These are phyloP conservation scores for Ascaphus truei DNA, from an alignment of 2,113 vertebrate species.

Conservation along the genomic window DNA sequence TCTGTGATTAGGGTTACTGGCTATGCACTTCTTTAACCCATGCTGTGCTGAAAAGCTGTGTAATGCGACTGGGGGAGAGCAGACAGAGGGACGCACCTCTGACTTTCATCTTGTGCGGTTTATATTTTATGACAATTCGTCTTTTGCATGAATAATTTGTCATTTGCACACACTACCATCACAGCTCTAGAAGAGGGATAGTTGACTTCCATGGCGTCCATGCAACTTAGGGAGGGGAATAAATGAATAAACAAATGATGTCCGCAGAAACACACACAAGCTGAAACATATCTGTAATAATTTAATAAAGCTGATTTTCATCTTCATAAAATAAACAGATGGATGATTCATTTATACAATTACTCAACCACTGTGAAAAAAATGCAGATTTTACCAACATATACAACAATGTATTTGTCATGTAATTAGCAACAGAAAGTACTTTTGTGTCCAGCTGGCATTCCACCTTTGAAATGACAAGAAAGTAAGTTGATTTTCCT, in stretches of 20 bases:
- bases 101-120: too few relatives aligned
- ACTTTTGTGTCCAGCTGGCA: slow-evolving; percentile 46
- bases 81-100: too few relatives aligned
- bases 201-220: not conserved
- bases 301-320: slow-evolving; percentile 78
- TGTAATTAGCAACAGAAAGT: slow-evolving; percentile 59
- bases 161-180: too few relatives aligned
- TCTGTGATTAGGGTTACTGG: too few relatives aligned
- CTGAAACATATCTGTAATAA: slow-evolving; percentile 71
- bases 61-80: too few relatives aligned
- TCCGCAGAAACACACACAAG: slow-evolving; percentile 62
- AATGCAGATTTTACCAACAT: slow-evolving; percentile 75
- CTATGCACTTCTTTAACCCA: too few relatives aligned
- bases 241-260: not conserved
- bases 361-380: slow-evolving; percentile 73
- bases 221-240: not conserved
- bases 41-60: too few relatives aligned
- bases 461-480: slow-evolving; percentile 46
- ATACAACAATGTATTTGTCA: slow-evolving; percentile 70
- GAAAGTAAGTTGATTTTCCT: too few relatives aligned
- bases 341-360: slow-evolving; percentile 61
- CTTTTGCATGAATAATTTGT: not conserved
- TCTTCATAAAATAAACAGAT: slow-evolving; percentile 75
- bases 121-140: not conserved
- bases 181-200: not conserved